Evolutionary conservation across 1,140 invertebrate species (phyloP).

Genomic region (Venturia canescens): DNA sequence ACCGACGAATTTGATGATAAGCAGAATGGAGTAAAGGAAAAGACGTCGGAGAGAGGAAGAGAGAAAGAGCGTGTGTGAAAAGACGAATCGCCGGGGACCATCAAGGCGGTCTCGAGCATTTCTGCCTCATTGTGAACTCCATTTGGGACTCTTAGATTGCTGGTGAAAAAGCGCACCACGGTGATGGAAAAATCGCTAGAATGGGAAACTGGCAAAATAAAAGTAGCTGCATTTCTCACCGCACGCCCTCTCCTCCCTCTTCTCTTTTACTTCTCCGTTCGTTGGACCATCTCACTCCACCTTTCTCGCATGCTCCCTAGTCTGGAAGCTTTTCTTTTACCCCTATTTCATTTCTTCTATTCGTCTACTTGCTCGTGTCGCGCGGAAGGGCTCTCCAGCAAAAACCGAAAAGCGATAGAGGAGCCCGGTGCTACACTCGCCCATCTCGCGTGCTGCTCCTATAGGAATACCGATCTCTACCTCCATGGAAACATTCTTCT

Average conservation of each 20-base stretch:
- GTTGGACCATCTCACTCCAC: conserved; percentile 1
- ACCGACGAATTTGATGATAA: not conserved
- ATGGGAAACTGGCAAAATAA: conserved; percentile 74
- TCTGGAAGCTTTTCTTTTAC: conserved; percentile 25
- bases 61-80: conserved; percentile 49
- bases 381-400: conserved; percentile 55
- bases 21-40: conserved; percentile 31
- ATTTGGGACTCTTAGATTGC: conserved; percentile 77
- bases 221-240: conserved; percentile 74
- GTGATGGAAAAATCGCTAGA: conserved; percentile 77
- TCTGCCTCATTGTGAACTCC: conserved; percentile 76
- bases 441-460: conserved; percentile 9
- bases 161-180: conserved; percentile 74
- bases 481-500: not conserved
- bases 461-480: not conserved
- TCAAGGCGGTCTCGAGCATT: conserved; percentile 72
- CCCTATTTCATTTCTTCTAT: conserved; percentile 11
- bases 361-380: not conserved
- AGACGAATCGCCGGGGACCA: conserved; percentile 72
- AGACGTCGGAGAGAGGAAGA: conserved; percentile 59
- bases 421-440: conserved; percentile 59
- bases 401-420: conserved; percentile 74
- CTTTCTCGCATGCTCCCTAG: conserved; percentile 28
- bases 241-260: conserved; percentile 46
- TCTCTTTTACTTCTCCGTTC: conserved; percentile 4